Conservation (phyloP, 2,888 invertebrate species). For the Abrostola triplasia region DNA sequence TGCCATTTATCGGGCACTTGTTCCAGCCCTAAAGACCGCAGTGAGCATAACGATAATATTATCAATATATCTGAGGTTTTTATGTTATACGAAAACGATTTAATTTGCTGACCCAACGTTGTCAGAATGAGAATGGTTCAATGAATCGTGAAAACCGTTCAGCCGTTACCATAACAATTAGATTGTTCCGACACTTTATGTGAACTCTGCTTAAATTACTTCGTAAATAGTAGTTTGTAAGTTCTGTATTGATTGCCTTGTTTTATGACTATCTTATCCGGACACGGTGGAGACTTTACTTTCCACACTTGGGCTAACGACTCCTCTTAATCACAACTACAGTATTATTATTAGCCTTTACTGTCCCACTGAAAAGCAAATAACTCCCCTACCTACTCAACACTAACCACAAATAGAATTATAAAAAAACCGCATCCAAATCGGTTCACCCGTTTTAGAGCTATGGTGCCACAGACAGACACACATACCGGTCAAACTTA, state of each 20-base stretch:
- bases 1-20: slow-evolving; percentile 2
- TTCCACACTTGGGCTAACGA: no score
- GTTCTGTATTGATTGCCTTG: slow-evolving; percentile 18
- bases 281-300: neutral
- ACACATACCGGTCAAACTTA: no score
- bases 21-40: slow-evolving; percentile 5
- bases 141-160: slow-evolving; percentile 59
- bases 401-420: no score
- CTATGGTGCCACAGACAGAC: no score
- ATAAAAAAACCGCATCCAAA: no score
- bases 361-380: no score
- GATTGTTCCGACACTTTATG: slow-evolving; percentile 53
- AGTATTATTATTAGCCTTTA: no score
- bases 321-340: no score
- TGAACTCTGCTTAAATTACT: slow-evolving; percentile 52
- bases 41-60: neutral
- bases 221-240: slow-evolving; percentile 35
- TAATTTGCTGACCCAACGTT: slow-evolving; percentile 46
- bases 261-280: slow-evolving; percentile 19
- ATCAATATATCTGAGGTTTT: slow-evolving; percentile 23
- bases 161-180: slow-evolving; percentile 60
- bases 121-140: slow-evolving; percentile 48
- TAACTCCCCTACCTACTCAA: no score
- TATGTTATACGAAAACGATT: slow-evolving; percentile 29
- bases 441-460: no score